Conservation (phyloP, 1,140 invertebrate species). For the Homarus americanus region DNA sequence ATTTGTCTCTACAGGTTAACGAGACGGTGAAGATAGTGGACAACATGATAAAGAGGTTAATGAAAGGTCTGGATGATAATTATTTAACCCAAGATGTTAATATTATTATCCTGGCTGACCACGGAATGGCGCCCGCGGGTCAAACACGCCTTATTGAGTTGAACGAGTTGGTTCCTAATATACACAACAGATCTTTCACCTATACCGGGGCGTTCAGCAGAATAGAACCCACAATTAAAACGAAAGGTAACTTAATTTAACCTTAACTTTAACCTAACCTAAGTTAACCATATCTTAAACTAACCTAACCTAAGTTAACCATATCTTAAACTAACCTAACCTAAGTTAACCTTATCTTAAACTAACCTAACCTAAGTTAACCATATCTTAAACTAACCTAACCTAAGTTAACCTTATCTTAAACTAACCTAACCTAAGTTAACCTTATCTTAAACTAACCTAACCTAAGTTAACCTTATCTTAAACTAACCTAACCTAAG, state of each 20-base stretch:
- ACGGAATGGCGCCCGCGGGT: conserved; percentile 32
- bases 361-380: not conserved
- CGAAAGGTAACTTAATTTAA: not conserved
- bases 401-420: too few species aligned
- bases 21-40: conserved; percentile 1
- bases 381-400: too few species aligned
- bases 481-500: too few species aligned
- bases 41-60: not conserved
- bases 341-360: not conserved
- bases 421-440: not conserved
- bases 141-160: not conserved
- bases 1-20: conserved; percentile 19
- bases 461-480: too few species aligned
- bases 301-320: not conserved
- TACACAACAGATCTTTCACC: not conserved
- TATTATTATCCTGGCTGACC: conserved; percentile 36
- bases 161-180: not conserved
- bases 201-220: conserved; percentile 14
- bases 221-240: not conserved
- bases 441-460: not conserved
- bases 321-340: not conserved
- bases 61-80: not conserved
- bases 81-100: conserved; percentile 6
- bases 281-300: not conserved
- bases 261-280: not conserved